Evolutionary conservation across 2,888 invertebrate species (phyloP), one percentile per base, ranked within the genome.

Genomic region (Metalampra italica): DNA sequence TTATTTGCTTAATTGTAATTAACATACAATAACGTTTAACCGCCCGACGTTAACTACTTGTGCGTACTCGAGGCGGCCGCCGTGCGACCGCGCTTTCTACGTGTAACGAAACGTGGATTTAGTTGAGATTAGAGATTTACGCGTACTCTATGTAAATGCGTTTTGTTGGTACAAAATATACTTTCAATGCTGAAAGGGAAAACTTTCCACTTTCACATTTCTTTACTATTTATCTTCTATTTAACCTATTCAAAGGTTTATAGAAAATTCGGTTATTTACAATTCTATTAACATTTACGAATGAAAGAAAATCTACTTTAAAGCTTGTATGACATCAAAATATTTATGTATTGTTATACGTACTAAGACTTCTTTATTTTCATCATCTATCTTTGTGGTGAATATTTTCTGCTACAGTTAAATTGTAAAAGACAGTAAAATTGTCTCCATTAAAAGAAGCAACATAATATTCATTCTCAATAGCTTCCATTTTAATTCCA

Each of bases 51-150:
- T 34, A 43, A 43, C 8, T 30, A 29, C 36, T 34, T 15, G 41
- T 41, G 1, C 8, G 37, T 37, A 29, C 11, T 9, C n/a, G 15
- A 45, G 11, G n/a, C 13, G 32, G 42, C 30, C 44, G 42, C 30
- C 44, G 43, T 46, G 45, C 30, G 45, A 47, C 46, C 22, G 22
- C 13, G 22, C 52, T 52, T 52, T 52, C 52, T 49, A 49, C 39
- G 45, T 47, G 36, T 15, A 49, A 49, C 40, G 43, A 46, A 44
- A 43, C 46, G 43, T 39, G 22, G 13, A 47, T 44, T 50, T 39
- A 37, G 44, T 38, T 40, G 34, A 32, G 41, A 29, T 42, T 39
- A 48, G 44, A 48, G 43, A 48, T 44, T 36, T 49, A 32, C 43
- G 34, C 32, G 43, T 30, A 37, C 39, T 40, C 34, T 37, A 49